Conservation (phyloP, 2,113 vertebrate genomes). For the Clupea harengus region DNA sequence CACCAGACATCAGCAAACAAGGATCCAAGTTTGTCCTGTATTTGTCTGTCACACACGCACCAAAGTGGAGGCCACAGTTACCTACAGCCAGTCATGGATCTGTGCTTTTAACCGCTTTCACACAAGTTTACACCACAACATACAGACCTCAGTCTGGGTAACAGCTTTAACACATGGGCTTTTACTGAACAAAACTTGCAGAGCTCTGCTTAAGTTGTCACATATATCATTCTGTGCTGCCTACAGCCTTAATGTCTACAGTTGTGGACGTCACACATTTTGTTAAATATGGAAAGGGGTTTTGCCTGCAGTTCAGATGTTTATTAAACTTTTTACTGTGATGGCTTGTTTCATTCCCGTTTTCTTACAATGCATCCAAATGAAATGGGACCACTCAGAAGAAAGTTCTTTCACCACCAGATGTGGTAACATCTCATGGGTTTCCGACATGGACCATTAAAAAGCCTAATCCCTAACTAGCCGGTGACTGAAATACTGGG, state of each 20-base stretch:
- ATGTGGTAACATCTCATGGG: not conserved
- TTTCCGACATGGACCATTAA: not conserved
- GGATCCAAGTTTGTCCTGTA: not conserved
- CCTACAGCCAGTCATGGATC: not conserved
- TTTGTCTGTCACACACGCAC: not conserved
- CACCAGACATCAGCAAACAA: not conserved
- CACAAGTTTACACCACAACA: not conserved
- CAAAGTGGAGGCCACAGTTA: not conserved
- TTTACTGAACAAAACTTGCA: not conserved
- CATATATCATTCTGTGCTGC: not conserved
- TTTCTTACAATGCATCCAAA: not conserved
- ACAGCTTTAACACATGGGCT: not conserved
- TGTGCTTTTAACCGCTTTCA: not conserved
- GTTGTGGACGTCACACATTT: not conserved
- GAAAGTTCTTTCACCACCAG: not conserved
- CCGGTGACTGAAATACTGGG: not conserved
- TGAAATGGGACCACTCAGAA: not conserved
- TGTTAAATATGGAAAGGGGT: conserved; percentile 4
- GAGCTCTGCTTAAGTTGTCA: not conserved
- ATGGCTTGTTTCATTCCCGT: not conserved
- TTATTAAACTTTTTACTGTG: conserved; percentile 51
- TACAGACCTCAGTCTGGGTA: conserved; percentile 2
- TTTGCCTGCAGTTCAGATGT: conserved; percentile 21
- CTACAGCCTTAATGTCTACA: not conserved
- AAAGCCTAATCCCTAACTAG: not conserved